Evolutionary conservation across 2,113 vertebrate genomes (phyloP).

Genomic region (Pseudopodoces humilis): DNA sequence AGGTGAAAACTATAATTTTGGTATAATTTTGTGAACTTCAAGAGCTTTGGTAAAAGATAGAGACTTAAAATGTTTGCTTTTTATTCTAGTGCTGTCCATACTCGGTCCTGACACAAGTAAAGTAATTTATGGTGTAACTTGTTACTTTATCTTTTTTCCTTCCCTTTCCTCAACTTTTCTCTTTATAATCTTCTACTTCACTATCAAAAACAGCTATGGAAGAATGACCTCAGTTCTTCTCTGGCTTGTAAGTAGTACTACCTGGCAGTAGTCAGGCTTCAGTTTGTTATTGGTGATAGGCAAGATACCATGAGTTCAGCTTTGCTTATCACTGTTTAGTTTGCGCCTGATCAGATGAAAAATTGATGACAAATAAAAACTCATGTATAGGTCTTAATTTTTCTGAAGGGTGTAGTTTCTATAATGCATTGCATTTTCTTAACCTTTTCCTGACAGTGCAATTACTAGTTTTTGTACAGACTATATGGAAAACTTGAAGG

Average conservation of each 20-base stretch:
- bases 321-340: not conserved
- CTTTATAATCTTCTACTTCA: constrained; percentile 52
- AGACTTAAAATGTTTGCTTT: not conserved
- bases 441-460: not conserved
- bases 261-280: constrained; percentile 52
- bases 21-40: not conserved
- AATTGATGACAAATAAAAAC: not conserved
- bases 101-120: not conserved
- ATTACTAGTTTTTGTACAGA: not conserved
- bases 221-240: constrained; percentile 62
- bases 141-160: constrained; percentile 43
- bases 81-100: not conserved
- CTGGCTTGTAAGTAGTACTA: constrained; percentile 57
- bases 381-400: not conserved
- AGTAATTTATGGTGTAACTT: constrained; percentile 5
- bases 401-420: not conserved
- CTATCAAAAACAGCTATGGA: constrained; percentile 56
- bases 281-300: not conserved
- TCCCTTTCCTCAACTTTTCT: constrained; percentile 25
- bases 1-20: not conserved
- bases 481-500: not conserved
- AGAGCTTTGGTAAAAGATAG: not conserved
- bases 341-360: not conserved
- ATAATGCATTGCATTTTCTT: not conserved
- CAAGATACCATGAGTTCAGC: not conserved